Conservation (phyloP, 2,113 vertebrate genomes). For the Varanus salvator region DNA sequence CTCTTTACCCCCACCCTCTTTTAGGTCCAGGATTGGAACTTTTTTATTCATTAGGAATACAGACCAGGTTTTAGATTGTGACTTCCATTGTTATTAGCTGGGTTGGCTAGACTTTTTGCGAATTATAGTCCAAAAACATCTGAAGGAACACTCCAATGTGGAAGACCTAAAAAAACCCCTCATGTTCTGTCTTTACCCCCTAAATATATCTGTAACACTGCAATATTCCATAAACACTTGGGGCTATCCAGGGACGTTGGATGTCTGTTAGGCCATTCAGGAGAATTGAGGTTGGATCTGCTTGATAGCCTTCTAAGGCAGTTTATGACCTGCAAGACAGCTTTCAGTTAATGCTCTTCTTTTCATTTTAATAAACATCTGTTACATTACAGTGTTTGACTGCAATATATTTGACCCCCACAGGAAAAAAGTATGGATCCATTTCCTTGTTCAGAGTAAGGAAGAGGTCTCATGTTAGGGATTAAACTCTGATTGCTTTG, state of each 20-base stretch:
- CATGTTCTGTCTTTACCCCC: neutral
- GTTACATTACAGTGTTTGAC: neutral
- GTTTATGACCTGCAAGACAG: too few relatives aligned
- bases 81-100: too few relatives aligned
- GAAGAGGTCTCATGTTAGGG: neutral
- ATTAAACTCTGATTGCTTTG: neutral
- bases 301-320: too few relatives aligned
- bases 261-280: neutral
- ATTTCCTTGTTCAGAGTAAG: neutral
- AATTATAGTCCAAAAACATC: neutral
- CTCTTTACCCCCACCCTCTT: neutral
- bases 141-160: neutral
- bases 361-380: neutral
- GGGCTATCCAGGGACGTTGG: neutral
- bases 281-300: neutral
- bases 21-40: neutral
- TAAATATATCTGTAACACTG: neutral
- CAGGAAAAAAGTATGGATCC: neutral
- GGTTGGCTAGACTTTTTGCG: neutral
- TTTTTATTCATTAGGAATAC: neutral
- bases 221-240: neutral
- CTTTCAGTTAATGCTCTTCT: neutral
- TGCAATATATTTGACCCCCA: neutral
- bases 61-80: neutral
- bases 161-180: neutral